Percentiles rank a stretch among this genome's conserved stretches.
Evolutionary conservation across 2,888 invertebrate species (phyloP).

Genomic region (Tuta absoluta): DNA sequence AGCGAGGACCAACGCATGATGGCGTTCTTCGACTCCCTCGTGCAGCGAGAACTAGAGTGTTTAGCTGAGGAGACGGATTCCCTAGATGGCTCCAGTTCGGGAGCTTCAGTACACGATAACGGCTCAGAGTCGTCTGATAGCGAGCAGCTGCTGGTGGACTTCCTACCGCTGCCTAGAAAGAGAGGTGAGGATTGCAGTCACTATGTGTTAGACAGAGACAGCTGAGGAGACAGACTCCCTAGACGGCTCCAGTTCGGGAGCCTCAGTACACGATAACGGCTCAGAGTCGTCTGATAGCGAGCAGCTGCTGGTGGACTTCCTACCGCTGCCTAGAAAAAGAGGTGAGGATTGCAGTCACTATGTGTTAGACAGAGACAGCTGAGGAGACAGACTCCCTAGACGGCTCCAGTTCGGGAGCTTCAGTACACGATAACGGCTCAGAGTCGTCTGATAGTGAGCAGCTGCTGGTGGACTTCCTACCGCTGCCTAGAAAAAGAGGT

Average conservation of each 20-base stretch:
- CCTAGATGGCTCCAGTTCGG: conserved; percentile 61
- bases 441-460: conserved; percentile 67
- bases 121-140: conserved; percentile 65
- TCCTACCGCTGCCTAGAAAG: conserved; percentile 62
- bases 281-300: conserved; percentile 65
- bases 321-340: conserved; percentile 65
- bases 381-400: conserved; percentile 70
- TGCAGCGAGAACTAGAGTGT: conserved; percentile 94
- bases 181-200: conserved; percentile 48
- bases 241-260: conserved; percentile 59
- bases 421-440: conserved; percentile 55
- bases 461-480: conserved; percentile 60
- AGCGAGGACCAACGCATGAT: conserved; percentile 97
- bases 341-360: conserved; percentile 40
- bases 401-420: conserved; percentile 56
- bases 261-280: conserved; percentile 7
- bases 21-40: conserved; percentile 97
- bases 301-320: conserved; percentile 61
- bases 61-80: conserved; percentile 81
- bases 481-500: conserved; percentile 67
- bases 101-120: conserved; percentile 47
- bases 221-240: conserved; percentile 49
- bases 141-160: conserved; percentile 63
- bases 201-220: no score
- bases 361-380: conserved; percentile 55